Base-by-base conservation (phyloP, 2,888 invertebrate species). In the Coelopa pilipes region DNA sequence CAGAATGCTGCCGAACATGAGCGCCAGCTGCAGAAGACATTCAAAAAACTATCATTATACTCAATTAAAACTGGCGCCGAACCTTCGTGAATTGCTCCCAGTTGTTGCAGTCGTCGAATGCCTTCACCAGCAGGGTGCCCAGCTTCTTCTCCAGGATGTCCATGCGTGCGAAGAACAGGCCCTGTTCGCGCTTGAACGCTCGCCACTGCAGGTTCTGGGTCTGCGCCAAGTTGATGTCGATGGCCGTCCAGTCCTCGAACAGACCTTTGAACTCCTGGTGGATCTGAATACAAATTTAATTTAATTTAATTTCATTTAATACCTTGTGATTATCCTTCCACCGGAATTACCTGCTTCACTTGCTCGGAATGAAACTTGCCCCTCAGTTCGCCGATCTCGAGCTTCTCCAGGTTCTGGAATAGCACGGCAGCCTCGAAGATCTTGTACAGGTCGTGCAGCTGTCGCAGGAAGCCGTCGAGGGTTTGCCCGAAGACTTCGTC, bases 341-440 rank as follows among this genome's bases (percentile, higher is more conserved):
- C n/a, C n/a, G n/a, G n/a, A n/a, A n/a, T n/a, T n/a, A 87, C 87
- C 80, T 81, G 81, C 57, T 82, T 76, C 7, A 87, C 79, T 59
- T 84, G 80, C 5, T 84, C 83, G 1, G 86, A 87, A 0, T 86
- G 81, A 15, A 81, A 74, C 79, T 84, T 87, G 11, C 87, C 87
- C 50, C 82, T 81, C 62, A 82, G 70, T 1, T 87, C 87, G 59
- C 93, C 92, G 75, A 96, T 91, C 88, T 96, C 96, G 0, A 96
- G 91, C 84, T 95, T 96, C 86, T 98, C 97, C 75, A 98, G 87
- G 84, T 96, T 96, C 74, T 93, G 89, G 84, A 96, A 96, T 83
- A 96, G 96, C 7, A 92, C 89, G 0, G 93, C 93, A 0, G 94
- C 92, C 73, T 92, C 91, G 78, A 97, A 91, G 79, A 97, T 90